A percentile compares a stretch with the other conserved stretches of the same genome.
phyloP scores from a whole-genome alignment of 2,888 invertebrate genomes.

The Cephus rjabovi region DNA sequence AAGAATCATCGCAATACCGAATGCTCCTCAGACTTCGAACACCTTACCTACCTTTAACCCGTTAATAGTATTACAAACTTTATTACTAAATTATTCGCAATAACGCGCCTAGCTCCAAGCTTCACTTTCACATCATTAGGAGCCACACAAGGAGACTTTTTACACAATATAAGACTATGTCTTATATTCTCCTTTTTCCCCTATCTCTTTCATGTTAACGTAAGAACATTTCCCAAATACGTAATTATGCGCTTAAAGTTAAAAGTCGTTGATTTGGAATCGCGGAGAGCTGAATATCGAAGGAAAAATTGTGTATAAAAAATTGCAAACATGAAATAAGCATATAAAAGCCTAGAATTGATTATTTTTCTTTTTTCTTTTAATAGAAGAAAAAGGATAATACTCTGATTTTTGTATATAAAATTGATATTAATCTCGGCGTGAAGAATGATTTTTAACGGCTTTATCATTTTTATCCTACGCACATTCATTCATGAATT shows the following conservation, averaged over 20 bases:
- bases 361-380: slow-evolving; percentile 30
- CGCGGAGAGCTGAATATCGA: neutral
- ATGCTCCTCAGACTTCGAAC: neutral
- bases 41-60: neutral
- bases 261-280: neutral
- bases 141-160: neutral
- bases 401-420: slow-evolving; percentile 55
- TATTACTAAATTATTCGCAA: slow-evolving; percentile 24
- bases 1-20: neutral
- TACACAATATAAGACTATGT: neutral
- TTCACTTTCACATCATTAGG: neutral
- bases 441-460: slow-evolving; percentile 23
- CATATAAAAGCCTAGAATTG: neutral
- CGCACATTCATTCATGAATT: neutral
- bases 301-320: neutral
- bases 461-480: slow-evolving; percentile 2
- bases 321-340: neutral
- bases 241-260: neutral
- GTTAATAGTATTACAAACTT: slow-evolving; percentile 42
- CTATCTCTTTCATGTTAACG: neutral
- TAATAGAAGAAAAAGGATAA: slow-evolving; percentile 51
- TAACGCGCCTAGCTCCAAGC: slow-evolving; percentile 10
- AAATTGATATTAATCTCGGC: slow-evolving; percentile 24
- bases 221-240: neutral
- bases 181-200: neutral